Evolutionary conservation across 2,797 vertebrate species (phyloP).

Genomic region (Crypturellus tataupa): DNA sequence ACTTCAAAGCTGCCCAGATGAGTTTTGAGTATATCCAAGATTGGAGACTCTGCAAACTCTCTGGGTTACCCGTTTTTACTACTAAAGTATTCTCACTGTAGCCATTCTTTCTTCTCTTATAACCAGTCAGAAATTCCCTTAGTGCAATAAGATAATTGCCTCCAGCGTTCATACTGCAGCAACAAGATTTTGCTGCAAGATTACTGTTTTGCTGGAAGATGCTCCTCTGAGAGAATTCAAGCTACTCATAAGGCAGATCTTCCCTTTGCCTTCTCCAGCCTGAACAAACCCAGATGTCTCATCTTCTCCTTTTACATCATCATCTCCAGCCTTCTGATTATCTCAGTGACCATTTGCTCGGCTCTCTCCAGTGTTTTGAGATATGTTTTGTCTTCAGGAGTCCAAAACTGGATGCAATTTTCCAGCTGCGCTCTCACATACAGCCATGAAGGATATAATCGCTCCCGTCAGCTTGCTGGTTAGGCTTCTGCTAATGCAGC

Average conservation of each 20-base stretch:
- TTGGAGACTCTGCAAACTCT: background rate
- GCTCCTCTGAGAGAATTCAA: background rate
- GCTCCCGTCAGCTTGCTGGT: background rate
- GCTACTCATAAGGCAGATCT: background rate
- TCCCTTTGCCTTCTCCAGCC: background rate
- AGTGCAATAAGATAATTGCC: background rate
- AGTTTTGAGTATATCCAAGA: background rate
- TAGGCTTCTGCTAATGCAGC: background rate
- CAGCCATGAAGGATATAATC: background rate
- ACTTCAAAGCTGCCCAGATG: background rate
- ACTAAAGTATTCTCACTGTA: rapidly evolving
- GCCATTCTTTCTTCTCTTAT: background rate
- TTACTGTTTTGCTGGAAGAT: background rate
- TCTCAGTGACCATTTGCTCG: background rate
- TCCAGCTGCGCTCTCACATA: background rate
- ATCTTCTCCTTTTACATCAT: background rate
- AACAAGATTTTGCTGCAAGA: background rate
- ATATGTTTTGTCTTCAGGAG: background rate
- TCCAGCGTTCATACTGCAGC: background rate
- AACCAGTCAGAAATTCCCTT: background rate
- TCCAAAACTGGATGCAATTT: background rate
- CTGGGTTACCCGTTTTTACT: background rate
- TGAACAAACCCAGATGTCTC: background rate
- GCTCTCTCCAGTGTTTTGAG: background rate
- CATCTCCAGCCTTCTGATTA: background rate